A percentile compares a stretch with the other conserved stretches of the same genome.
phyloP scores from a whole-genome alignment of 1,140 invertebrate genomes.

The Cylas formicarius region DNA sequence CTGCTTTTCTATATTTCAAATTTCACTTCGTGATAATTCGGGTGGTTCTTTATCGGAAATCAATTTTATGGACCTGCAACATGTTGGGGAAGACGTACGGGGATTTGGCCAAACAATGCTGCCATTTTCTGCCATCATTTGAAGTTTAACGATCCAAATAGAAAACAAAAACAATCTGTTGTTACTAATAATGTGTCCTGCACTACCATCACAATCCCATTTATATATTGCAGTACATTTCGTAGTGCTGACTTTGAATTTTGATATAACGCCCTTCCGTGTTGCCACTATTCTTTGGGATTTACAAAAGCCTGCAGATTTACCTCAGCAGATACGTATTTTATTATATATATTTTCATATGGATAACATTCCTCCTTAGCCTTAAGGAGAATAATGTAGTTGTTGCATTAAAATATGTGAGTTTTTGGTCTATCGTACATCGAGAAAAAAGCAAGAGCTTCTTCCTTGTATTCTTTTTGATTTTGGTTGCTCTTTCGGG shows the following conservation, averaged over 20 bases:
- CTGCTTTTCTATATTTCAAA: constrained; percentile 15
- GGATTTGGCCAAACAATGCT: background rate
- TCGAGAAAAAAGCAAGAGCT: too few species aligned
- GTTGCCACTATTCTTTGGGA: too few species aligned
- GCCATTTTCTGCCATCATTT: background rate
- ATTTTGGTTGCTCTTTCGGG: too few species aligned
- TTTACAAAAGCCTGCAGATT: too few species aligned
- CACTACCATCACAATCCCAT: background rate
- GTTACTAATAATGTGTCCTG: background rate
- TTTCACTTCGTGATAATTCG: constrained; percentile 2
- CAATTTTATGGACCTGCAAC: background rate
- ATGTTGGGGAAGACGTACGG: background rate
- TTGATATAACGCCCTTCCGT: too few species aligned
- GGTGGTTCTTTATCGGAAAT: background rate
- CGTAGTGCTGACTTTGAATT: background rate
- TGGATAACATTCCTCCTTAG: background rate
- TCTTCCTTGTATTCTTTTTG: too few species aligned
- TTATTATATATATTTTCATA: background rate
- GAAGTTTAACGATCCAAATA: background rate
- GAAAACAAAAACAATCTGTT: background rate
- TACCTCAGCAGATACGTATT: too few species aligned
- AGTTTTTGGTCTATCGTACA: too few species aligned
- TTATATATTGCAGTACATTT: background rate
- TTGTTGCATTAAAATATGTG: background rate
- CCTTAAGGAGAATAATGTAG: background rate